Evolutionary conservation across 37 sponge, comb jelly and placozoan species (phyloP).

Genomic region (Chondrosia reniformis): DNA sequence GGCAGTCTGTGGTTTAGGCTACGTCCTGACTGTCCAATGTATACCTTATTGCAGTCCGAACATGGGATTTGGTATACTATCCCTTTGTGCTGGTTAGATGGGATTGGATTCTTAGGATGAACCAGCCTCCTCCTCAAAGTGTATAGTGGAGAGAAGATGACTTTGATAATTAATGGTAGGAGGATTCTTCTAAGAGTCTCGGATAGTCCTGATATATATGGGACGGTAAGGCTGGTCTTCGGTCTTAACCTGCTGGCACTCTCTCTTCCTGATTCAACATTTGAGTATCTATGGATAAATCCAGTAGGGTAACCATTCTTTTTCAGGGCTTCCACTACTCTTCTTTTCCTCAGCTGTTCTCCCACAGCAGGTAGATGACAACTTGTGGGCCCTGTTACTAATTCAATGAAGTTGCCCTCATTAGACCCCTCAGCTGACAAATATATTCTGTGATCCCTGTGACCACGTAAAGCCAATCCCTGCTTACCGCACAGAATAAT

Average conservation of each 20-base stretch:
- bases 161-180: not conserved
- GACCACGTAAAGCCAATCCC: not conserved
- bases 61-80: not conserved
- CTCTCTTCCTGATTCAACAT: no score
- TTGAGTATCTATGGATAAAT: no score
- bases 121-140: not conserved
- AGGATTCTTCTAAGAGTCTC: conserved; percentile 2
- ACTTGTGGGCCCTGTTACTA: no score
- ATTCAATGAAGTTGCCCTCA: not conserved
- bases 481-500: not conserved
- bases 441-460: not conserved
- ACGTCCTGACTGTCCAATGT: not conserved
- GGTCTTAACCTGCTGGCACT: no score
- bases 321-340: no score
- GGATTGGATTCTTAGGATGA: not conserved
- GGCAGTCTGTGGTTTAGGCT: not conserved
- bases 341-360: no score
- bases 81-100: not conserved
- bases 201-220: not conserved
- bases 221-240: conserved; percentile 4
- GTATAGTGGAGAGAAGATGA: not conserved
- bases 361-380: no score
- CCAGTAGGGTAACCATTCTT: no score
- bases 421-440: not conserved
- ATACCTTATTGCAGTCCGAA: conserved; percentile 7